phyloP scores from a whole-genome alignment of 2,888 invertebrate genomes.

The Dynastes maya region DNA sequence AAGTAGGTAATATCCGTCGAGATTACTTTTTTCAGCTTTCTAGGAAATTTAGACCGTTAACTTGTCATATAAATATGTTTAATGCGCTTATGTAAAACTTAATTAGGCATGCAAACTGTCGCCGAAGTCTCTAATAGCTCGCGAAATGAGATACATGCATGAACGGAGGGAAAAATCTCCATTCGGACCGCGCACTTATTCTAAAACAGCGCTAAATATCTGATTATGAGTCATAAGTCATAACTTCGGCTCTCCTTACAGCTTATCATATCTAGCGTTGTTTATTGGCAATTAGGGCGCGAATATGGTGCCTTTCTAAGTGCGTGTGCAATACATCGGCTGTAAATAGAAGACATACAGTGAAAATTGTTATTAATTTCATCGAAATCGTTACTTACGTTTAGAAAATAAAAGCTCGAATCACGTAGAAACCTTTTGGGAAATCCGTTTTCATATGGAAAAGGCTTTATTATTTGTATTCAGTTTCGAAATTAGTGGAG shows the following conservation, averaged over 20 bases:
- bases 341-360: too few species aligned
- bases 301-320: not conserved
- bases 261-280: not conserved
- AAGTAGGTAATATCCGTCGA: not conserved
- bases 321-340: too few species aligned
- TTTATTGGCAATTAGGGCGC: conserved; percentile 4
- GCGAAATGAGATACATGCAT: conserved; percentile 1
- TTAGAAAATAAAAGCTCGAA: too few species aligned
- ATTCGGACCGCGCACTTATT: not conserved
- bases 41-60: conserved; percentile 41
- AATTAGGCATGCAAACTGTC: conserved; percentile 38
- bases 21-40: conserved; percentile 22
- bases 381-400: too few species aligned
- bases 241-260: conserved; percentile 1
- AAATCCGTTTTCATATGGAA: too few species aligned
- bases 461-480: too few species aligned
- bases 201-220: not conserved
- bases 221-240: conserved; percentile 11
- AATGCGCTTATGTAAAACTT: conserved; percentile 37
- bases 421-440: too few species aligned
- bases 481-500: too few species aligned
- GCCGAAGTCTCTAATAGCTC: not conserved
- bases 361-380: too few species aligned
- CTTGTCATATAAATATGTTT: conserved; percentile 30
- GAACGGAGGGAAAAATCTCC: not conserved